Evolutionary conservation across 2,797 vertebrate genomes (phyloP).

Genomic region (Sebastes nivosus): DNA sequence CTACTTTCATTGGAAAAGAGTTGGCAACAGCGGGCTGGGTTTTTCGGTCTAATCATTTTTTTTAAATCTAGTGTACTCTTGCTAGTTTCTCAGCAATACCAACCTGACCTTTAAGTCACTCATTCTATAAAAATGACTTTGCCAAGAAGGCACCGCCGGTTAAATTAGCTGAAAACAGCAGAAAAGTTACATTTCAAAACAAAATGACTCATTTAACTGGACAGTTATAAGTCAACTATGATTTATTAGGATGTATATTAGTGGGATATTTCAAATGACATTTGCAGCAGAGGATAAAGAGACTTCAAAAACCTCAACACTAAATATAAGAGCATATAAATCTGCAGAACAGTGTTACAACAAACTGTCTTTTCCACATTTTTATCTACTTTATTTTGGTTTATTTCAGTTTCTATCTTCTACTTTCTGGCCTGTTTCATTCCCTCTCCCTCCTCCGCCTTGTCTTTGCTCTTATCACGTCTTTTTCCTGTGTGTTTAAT

Average conservation of each 20-base stretch:
- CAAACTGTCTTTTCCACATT: not conserved
- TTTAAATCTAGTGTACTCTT: too few species aligned
- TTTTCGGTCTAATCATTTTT: too few species aligned
- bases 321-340: not conserved
- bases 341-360: not conserved
- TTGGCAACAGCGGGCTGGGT: too few species aligned
- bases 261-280: not conserved
- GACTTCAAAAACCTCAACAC: not conserved
- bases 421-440: not conserved
- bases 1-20: too few species aligned
- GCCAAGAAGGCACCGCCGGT: not conserved
- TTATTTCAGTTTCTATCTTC: not conserved
- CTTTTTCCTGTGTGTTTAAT: slow-evolving; percentile 45
- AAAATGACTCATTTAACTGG: not conserved
- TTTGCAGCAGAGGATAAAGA: not conserved
- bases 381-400: not conserved
- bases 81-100: too few species aligned
- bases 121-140: not conserved
- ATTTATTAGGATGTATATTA: slow-evolving; percentile 7
- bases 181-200: not conserved
- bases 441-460: not conserved
- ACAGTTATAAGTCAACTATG: not conserved
- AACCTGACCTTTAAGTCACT: not conserved
- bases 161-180: not conserved
- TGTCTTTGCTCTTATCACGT: not conserved